These are phyloP conservation scores for Melospiza georgiana DNA, from an alignment of 2,113 vertebrate species.

Conservation along the genomic window DNA sequence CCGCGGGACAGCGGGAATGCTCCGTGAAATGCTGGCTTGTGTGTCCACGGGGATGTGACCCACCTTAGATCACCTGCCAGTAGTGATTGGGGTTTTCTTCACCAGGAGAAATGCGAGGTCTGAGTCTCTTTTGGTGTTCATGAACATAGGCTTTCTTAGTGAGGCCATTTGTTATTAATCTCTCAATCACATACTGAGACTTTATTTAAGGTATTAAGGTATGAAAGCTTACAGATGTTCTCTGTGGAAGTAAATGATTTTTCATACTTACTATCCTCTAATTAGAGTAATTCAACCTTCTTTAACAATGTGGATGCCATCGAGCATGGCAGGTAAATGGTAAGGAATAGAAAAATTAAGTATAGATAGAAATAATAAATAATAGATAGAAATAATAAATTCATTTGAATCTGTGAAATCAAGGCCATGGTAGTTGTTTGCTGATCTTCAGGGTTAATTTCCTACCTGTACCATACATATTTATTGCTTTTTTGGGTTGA, in stretches of 20 bases:
- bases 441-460: neutral
- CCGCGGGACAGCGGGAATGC: rapidly evolving
- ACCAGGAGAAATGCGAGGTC: neutral
- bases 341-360: too few relatives aligned
- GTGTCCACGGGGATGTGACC: neutral
- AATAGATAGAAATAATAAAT: neutral
- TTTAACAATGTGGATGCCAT: neutral
- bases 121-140: neutral
- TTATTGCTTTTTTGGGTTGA: neutral
- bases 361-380: too few relatives aligned
- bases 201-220: neutral
- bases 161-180: neutral
- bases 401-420: neutral
- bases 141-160: neutral
- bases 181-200: neutral
- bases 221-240: neutral
- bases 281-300: neutral
- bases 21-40: rapidly evolving
- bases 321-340: neutral
- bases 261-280: neutral
- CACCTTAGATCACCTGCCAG: neutral
- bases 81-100: neutral
- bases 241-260: neutral
- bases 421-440: neutral
- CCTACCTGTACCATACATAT: neutral